Evolutionary conservation across 2,113 vertebrate genomes (phyloP), one percentile per base, ranked within the genome.

Genomic region (Dicerorhinus sumatrensis): DNA sequence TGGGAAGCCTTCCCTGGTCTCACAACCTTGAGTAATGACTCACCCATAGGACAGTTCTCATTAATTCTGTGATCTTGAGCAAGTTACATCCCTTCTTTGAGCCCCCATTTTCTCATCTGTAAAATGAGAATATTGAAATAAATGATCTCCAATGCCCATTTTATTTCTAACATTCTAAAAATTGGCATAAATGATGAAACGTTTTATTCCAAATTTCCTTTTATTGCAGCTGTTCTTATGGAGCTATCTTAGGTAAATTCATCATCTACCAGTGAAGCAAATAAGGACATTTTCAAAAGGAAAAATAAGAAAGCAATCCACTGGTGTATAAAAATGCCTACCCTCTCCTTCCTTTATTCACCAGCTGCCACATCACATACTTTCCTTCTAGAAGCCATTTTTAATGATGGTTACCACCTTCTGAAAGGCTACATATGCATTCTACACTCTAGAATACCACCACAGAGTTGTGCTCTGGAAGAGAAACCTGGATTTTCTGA

Each of bases 141-240:
- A 94, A 85, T 79, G 29, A 80, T 56, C 72, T 91, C 42, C 9
- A 65, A 51, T 21, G 10, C 13, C 20, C 20, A n/a, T 73, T 72
- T 89, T 20, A 67, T 77, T 67, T 82, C 91, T 90, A 94, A 83
- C n/a, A 89, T 82, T 60, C 75, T 76, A 58, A 27, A 90, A 92
- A 42, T 85, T 92, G 46, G 27, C 54, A 58, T 62, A 87, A 62
- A 14, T 72, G 79, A 62, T 89, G 58, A 89, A 80, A 51, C 2
- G 65, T 31, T 90, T 51, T 51, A 39, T 63, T 79, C 31, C 67
- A 73, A 82, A 72, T 62, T 46, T 89, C 62, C 36, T 70, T 75
- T 89, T 62, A 17, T 54, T 56, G 33, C 36, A 82, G 11, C 18
- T 9, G 62, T 82, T 83, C 20, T 51, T 75, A 51, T 14, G 25